Conservation (phyloP, 1,140 invertebrate species). For the Papilio xuthus region DNA sequence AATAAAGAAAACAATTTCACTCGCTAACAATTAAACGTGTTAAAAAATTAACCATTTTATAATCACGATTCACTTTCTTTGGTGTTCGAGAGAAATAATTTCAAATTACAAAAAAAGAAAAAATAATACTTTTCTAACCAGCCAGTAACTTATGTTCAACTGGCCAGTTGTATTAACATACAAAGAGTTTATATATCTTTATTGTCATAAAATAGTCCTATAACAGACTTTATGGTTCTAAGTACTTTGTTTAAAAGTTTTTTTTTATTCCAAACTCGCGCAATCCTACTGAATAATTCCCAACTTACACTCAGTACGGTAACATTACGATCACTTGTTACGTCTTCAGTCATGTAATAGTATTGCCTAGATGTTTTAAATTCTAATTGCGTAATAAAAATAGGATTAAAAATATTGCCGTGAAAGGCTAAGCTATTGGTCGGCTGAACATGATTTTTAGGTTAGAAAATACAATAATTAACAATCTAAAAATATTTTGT, state of each 20-base stretch:
- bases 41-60: too few relatives aligned
- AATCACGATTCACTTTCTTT: too few relatives aligned
- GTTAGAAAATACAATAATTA: too few relatives aligned
- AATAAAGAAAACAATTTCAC: too few relatives aligned
- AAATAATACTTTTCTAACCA: not conserved
- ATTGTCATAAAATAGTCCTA: too few relatives aligned
- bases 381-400: conserved; percentile 2
- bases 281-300: conserved; percentile 22
- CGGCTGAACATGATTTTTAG: not conserved
- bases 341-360: conserved; percentile 26
- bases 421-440: not conserved
- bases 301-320: conserved; percentile 3
- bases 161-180: not conserved
- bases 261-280: not conserved
- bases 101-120: not conserved
- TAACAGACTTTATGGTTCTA: not conserved
- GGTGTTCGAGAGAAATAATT: not conserved
- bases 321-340: conserved; percentile 10
- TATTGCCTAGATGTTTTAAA: conserved; percentile 14
- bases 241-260: not conserved
- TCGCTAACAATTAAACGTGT: too few relatives aligned
- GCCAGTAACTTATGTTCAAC: not conserved
- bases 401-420: not conserved
- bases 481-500: too few relatives aligned
- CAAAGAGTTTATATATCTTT: not conserved